phyloP scores from a whole-genome alignment of 2,888 invertebrate genomes.

The Sycophila texana region DNA sequence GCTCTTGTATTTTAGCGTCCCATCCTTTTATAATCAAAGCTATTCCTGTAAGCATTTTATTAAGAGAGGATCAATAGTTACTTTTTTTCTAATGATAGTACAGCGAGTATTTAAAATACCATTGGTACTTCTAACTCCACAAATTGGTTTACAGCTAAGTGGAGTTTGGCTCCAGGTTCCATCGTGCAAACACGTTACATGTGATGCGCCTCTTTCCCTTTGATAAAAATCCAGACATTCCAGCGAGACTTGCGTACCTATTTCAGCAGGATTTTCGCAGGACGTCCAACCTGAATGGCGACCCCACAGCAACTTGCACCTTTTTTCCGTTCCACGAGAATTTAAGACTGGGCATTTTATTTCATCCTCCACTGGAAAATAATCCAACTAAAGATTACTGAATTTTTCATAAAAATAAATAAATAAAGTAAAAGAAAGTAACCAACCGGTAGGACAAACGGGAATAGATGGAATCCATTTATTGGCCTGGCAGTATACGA shows the following conservation, averaged over 20 bases:
- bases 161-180: slow-evolving; percentile 74
- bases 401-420: too few species aligned
- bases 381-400: too few species aligned
- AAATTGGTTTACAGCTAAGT: slow-evolving; percentile 72
- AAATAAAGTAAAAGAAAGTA: too few species aligned
- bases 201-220: slow-evolving; percentile 63
- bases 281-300: slow-evolving; percentile 66
- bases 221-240: slow-evolving; percentile 73
- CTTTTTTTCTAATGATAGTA: too few species aligned
- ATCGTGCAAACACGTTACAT: slow-evolving; percentile 71
- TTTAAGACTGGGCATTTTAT: slow-evolving; percentile 62
- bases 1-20: slow-evolving; percentile 67
- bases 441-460: slow-evolving; percentile 54
- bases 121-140: slow-evolving; percentile 59
- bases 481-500: slow-evolving; percentile 62
- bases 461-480: slow-evolving; percentile 64
- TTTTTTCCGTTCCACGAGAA: slow-evolving; percentile 60
- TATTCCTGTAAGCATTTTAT: slow-evolving; percentile 52
- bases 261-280: slow-evolving; percentile 68
- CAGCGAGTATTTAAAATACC: too few species aligned
- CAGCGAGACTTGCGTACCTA: slow-evolving; percentile 69
- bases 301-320: slow-evolving; percentile 68
- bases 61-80: too few species aligned
- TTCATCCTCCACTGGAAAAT: background rate
- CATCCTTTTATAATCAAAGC: slow-evolving; percentile 75